Evolutionary conservation across 2,113 vertebrate genomes (phyloP).

Genomic region (Delphinus delphis): DNA sequence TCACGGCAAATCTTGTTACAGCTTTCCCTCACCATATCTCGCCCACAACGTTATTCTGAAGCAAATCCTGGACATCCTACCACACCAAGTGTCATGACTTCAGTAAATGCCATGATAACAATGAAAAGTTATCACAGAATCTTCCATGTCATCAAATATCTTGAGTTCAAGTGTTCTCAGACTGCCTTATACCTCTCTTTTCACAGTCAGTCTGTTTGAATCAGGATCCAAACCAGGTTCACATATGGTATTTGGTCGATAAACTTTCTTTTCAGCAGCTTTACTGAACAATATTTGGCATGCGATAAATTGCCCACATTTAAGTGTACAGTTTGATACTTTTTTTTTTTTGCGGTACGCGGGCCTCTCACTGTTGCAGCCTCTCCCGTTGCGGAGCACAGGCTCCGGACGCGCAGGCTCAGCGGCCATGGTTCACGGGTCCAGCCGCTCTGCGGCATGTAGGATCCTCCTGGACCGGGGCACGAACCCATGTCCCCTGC

Average conservation of each 20-base stretch:
- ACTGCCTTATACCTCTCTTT: neutral
- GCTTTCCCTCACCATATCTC: neutral
- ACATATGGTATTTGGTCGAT: neutral
- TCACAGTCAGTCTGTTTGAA: neutral
- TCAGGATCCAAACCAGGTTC: neutral
- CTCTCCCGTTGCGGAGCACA: too few relatives aligned
- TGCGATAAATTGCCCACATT: neutral
- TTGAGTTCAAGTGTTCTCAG: neutral
- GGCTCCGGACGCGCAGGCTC: too few relatives aligned
- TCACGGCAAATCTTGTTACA: rapidly evolving
- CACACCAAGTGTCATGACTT: too few relatives aligned
- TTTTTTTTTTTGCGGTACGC: too few relatives aligned
- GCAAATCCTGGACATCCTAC: neutral
- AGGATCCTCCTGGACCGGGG: too few relatives aligned
- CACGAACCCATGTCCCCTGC: too few relatives aligned
- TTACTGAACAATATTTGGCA: neutral
- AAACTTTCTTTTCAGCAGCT: neutral
- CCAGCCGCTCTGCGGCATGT: too few relatives aligned
- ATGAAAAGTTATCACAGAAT: neutral
- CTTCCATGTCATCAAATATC: neutral
- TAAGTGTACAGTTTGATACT: neutral
- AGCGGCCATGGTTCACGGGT: too few relatives aligned
- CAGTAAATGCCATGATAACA: neutral
- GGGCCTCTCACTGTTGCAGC: too few relatives aligned
- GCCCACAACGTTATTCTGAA: neutral